phyloP scores from a whole-genome alignment of 2,797 vertebrate species.

The Ibycter americanus region DNA sequence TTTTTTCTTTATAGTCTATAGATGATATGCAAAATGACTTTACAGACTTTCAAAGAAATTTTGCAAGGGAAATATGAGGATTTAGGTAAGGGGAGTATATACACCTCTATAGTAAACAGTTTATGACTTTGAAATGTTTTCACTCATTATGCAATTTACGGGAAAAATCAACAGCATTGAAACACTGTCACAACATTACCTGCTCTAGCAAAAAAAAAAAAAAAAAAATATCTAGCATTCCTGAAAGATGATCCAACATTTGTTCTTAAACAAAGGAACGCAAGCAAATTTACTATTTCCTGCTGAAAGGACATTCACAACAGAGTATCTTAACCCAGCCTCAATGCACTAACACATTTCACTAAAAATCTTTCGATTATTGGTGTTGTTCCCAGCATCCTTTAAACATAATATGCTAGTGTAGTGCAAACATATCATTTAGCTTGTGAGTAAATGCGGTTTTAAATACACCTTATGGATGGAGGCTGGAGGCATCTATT shows the following conservation, averaged over 20 bases:
- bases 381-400: not conserved
- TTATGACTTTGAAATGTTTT: not conserved
- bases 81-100: not conserved
- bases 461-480: constrained; percentile 5
- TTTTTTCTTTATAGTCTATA: not conserved
- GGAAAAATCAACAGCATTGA: not conserved
- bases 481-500: not conserved
- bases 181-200: not conserved
- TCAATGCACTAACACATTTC: not conserved
- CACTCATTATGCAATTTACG: not conserved
- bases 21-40: not conserved
- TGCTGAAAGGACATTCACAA: not conserved
- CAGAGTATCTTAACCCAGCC: not conserved
- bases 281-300: not conserved
- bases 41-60: not conserved
- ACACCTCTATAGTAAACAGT: not conserved
- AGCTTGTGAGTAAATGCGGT: not conserved
- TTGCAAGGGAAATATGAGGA: not conserved
- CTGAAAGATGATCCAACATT: not conserved
- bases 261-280: not conserved
- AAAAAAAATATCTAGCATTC: not conserved
- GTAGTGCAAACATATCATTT: not conserved
- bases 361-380: not conserved
- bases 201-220: not conserved
- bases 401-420: not conserved